phyloP scores from a whole-genome alignment of 2,797 vertebrate genomes.

The Hylomyscus alleni region DNA sequence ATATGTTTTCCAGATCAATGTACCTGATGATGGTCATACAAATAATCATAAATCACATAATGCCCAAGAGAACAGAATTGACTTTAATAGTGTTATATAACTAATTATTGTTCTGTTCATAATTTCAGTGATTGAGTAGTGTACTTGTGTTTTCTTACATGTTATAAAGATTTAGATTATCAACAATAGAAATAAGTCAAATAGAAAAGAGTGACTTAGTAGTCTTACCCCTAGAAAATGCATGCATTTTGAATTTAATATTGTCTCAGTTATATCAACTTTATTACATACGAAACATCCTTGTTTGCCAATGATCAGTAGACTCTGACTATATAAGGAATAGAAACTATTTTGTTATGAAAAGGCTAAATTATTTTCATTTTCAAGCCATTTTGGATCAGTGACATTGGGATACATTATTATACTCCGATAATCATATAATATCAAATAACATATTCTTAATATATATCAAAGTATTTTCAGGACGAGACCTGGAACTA shows the following conservation, averaged over 20 bases:
- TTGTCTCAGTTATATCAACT: slow-evolving; percentile 25
- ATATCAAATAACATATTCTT: slow-evolving; percentile 63
- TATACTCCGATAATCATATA: slow-evolving; percentile 71
- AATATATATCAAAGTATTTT: slow-evolving; percentile 71
- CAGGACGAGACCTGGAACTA: slow-evolving; percentile 59
- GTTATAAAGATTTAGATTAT: neutral
- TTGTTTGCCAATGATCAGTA: neutral
- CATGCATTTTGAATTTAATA: neutral
- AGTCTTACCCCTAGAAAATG: neutral
- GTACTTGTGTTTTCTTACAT: neutral
- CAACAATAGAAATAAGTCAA: neutral
- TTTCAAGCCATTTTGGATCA: slow-evolving; percentile 64
- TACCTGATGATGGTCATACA: slow-evolving; percentile 50
- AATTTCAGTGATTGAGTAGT: neutral
- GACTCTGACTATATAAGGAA: neutral
- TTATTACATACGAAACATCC: slow-evolving; percentile 9
- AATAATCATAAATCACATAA: slow-evolving; percentile 42
- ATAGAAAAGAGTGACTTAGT: neutral
- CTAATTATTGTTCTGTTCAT: slow-evolving; percentile 53
- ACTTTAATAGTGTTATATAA: neutral
- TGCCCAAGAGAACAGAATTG: neutral
- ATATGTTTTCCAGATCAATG: slow-evolving; percentile 26
- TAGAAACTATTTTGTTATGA: neutral
- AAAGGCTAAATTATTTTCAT: slow-evolving; percentile 53
- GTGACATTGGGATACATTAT: slow-evolving; percentile 35